A percentile compares a stretch with the other conserved stretches of the same genome.
phyloP scores from a whole-genome alignment of 1,140 invertebrate species.

The Parasteatoda tepidariorum region DNA sequence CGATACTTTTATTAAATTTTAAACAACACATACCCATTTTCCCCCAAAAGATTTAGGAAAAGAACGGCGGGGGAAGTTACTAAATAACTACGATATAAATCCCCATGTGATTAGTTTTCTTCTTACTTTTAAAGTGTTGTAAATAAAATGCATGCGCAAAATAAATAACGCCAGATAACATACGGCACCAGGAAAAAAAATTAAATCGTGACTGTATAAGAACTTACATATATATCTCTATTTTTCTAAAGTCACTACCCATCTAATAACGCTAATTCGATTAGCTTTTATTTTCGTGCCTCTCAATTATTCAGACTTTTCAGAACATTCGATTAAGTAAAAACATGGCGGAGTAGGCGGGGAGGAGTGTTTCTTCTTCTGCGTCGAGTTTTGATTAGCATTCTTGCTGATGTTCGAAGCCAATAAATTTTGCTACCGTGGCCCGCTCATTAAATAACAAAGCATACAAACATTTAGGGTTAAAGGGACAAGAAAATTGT shows the following conservation, averaged over 20 bases:
- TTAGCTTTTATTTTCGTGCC: conserved; percentile 41
- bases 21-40: neutral
- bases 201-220: conserved; percentile 7
- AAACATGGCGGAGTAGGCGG: conserved; percentile 36
- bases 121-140: neutral
- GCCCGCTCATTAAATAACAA: conserved; percentile 13
- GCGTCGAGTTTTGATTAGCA: conserved; percentile 31
- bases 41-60: neutral
- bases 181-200: conserved; percentile 19
- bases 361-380: conserved; percentile 7
- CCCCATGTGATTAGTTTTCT: conserved; percentile 20
- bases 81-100: neutral
- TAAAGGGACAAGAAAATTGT: conserved; percentile 42
- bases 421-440: conserved; percentile 50
- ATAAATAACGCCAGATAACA: conserved; percentile 35
- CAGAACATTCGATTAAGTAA: conserved; percentile 36
- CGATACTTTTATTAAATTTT: conserved; percentile 13
- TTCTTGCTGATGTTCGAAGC: conserved; percentile 21
- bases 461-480: conserved; percentile 19
- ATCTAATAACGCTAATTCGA: conserved; percentile 47
- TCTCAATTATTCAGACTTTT: conserved; percentile 38
- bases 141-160: conserved; percentile 39
- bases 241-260: neutral
- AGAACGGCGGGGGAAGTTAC: neutral
- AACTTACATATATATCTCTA: neutral